phyloP scores from a whole-genome alignment of 2,888 invertebrate species.

The Entomobrya multifasciata region DNA sequence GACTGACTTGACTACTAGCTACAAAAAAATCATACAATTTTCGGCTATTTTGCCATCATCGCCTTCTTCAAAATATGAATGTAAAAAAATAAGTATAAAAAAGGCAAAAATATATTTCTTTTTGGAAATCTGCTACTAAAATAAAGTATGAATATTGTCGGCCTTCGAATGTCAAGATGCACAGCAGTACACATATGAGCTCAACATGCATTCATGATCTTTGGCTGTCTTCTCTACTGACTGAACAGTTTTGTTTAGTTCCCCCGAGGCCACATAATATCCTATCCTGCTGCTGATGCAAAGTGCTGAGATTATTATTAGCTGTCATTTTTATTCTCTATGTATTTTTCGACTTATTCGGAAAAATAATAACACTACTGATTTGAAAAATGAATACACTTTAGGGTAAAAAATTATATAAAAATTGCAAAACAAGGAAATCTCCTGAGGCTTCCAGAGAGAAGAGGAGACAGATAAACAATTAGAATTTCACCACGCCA shows the following conservation, averaged over 20 bases:
- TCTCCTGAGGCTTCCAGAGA: neutral
- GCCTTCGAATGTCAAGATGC: conserved; percentile 12
- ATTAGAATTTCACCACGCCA: conserved; percentile 11
- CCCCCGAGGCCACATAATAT: neutral
- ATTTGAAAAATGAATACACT: no score
- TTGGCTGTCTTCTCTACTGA: no score
- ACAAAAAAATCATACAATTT: no score
- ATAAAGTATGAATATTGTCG: neutral
- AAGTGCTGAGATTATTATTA: neutral
- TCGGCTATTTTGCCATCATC: no score
- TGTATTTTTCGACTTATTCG: neutral
- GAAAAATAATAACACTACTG: no score
- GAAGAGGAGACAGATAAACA: neutral
- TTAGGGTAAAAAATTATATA: no score
- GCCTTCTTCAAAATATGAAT: no score
- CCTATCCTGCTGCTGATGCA: neutral
- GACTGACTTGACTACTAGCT: neutral
- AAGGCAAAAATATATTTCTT: neutral
- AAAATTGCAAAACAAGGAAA: neutral
- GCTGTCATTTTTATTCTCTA: conserved; percentile 13
- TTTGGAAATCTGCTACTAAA: no score
- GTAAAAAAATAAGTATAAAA: neutral
- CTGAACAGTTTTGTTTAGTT: no score
- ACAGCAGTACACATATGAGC: neutral
- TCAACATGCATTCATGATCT: no score